Evolutionary conservation across 2,888 invertebrate species (phyloP).

Genomic region (Oligia strigilis): DNA sequence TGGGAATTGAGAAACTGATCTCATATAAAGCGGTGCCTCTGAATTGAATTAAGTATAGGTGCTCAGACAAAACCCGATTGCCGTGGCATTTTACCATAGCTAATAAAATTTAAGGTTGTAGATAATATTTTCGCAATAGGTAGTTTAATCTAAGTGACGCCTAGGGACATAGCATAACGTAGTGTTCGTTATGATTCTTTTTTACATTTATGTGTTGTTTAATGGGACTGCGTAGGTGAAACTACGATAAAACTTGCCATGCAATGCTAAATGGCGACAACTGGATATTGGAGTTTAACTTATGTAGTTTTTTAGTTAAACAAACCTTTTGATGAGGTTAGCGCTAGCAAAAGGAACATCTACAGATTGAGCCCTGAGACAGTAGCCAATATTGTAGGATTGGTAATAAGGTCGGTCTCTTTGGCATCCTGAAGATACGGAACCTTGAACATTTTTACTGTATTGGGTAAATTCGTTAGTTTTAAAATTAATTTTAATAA

Average conservation of each 20-base stretch:
- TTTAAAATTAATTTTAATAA: conserved; percentile 3
- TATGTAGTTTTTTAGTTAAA: not conserved
- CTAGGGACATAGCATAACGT: not conserved
- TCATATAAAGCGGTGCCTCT: conserved; percentile 32
- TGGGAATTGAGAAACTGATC: conserved; percentile 34
- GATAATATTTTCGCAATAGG: conserved; percentile 5
- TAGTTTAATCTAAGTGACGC: conserved; percentile 19
- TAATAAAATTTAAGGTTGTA: not conserved
- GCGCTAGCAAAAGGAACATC: not conserved
- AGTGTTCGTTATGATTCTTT: not conserved
- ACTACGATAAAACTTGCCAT: not conserved
- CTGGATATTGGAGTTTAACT: not conserved
- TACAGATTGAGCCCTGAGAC: not conserved
- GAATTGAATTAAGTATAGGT: conserved; percentile 7
- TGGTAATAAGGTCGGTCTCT: not conserved
- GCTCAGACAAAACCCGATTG: conserved; percentile 19
- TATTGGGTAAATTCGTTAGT: not conserved
- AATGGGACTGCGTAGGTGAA: not conserved
- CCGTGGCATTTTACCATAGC: conserved; percentile 32
- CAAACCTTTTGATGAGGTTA: not conserved
- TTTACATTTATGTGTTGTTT: conserved; percentile 21
- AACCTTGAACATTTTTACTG: not conserved
- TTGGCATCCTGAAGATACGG: not conserved
- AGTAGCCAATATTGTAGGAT: not conserved
- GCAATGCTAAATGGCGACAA: not conserved